Evolutionary conservation across 2,888 invertebrate species (phyloP), one percentile per base, ranked within the genome.

Genomic region (Loripinus fragilis): DNA sequence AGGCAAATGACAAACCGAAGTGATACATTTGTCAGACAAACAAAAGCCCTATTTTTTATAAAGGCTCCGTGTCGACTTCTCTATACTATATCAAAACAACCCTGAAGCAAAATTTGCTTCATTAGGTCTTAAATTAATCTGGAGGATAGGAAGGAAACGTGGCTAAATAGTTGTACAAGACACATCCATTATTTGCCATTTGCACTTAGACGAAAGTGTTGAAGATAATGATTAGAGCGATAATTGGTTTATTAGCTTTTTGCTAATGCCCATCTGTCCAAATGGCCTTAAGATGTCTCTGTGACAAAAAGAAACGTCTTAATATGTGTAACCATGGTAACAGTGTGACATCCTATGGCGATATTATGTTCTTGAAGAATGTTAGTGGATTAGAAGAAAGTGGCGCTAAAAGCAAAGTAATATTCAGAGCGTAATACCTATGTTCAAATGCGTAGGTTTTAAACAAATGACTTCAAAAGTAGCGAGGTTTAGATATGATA

Each of bases 241-340:
- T 60, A 60, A 60, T 60, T 60, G 60, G 33, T 60, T 60, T 60
- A 60, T 60, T 60, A 60, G 60, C 60, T 60, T 60, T 60, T 60
- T 60, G 60, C 60, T 60, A 60, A 60, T 60, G 33, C 60, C 60
- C 60, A 60, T 60, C 60, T 60, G 60, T 23, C 60, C 33, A 60
- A 60, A 60, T 60, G 60, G 60, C 60, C 60, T 60, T 60, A 60
- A 60, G 60, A 60, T 20, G 33, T 60, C 60, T 60, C 33, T 60
- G 60, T 60, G 20, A 60, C 33, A 60, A 33, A 60, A 60, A 60
- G 60, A 17, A 55, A 60, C 60, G 28, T 60, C 33, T 60, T 33
- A 33, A 33, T 33, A 28, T 30, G 5, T 20, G 60, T 60, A 33
- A 20, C 60, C 33, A 60, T 60, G 33, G 60, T 12, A 33, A 60